phyloP scores from a whole-genome alignment of 2,888 invertebrate genomes.

The Tortrix viridana region DNA sequence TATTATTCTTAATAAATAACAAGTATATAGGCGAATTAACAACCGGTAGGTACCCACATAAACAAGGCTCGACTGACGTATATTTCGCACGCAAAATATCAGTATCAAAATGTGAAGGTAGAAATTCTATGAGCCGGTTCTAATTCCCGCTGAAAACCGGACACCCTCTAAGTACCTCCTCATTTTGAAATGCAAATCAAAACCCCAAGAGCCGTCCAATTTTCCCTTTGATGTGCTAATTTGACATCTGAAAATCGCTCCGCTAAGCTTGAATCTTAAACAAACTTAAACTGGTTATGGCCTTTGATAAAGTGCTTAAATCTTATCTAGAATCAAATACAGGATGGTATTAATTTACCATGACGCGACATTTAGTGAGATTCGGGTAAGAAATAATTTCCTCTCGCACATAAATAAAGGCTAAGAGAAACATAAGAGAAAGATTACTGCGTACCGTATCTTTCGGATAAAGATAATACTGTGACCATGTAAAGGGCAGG shows the following conservation, averaged over 20 bases:
- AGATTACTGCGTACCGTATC: slow-evolving; percentile 53
- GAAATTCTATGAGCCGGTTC: slow-evolving; percentile 17
- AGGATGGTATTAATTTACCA: slow-evolving; percentile 39
- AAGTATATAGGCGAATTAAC: too few species aligned
- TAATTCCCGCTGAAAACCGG: slow-evolving; percentile 14
- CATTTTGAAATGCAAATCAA: slow-evolving; percentile 80
- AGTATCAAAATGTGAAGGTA: slow-evolving; percentile 5
- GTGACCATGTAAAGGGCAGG: slow-evolving; percentile 47
- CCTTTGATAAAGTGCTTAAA: slow-evolving; percentile 26
- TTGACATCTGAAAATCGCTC: slow-evolving; percentile 60
- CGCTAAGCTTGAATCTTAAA: slow-evolving; percentile 49
- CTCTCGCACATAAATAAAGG: slow-evolving; percentile 54
- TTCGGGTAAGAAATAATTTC: slow-evolving; percentile 48
- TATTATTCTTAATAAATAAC: too few species aligned
- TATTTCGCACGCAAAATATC: slow-evolving; percentile 12
- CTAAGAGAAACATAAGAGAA: slow-evolving; percentile 50
- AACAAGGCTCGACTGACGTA: background rate
- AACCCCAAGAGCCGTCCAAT: slow-evolving; percentile 64
- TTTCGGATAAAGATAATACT: slow-evolving; percentile 56
- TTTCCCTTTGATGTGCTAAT: slow-evolving; percentile 79
- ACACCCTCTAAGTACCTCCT: slow-evolving; percentile 45
- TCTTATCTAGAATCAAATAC: slow-evolving; percentile 16
- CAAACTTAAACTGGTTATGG: slow-evolving; percentile 34
- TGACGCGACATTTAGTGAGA: slow-evolving; percentile 40
- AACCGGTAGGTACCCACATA: background rate